phyloP scores from a whole-genome alignment of 1,140 invertebrate genomes.

The Bombus vancouverensis region DNA sequence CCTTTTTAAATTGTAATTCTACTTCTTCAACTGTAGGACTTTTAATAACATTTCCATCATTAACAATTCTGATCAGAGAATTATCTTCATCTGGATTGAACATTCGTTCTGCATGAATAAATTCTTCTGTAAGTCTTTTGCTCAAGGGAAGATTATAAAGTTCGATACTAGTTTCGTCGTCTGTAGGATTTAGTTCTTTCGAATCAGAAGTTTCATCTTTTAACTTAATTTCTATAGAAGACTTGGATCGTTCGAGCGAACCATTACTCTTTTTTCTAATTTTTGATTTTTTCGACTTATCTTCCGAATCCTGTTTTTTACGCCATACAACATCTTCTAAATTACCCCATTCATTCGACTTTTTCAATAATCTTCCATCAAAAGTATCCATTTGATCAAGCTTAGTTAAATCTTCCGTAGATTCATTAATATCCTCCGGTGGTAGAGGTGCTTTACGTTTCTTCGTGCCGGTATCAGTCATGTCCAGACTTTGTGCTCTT shows the following conservation, averaged over 20 bases:
- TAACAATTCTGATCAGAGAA: conserved; percentile 75
- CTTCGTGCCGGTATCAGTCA: conserved; percentile 88
- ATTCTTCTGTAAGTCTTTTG: conserved; percentile 73
- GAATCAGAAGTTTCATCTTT: conserved; percentile 56
- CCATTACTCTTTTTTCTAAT: conserved; percentile 71
- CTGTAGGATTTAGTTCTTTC: conserved; percentile 19
- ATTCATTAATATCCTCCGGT: conserved; percentile 84
- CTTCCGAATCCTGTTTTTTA: conserved; percentile 62
- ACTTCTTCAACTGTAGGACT: conserved; percentile 70
- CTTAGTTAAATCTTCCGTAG: conserved; percentile 84
- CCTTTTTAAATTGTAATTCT: conserved; percentile 73
- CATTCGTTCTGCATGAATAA: conserved; percentile 72
- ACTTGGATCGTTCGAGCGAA: conserved; percentile 73
- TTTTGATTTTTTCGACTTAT: conserved; percentile 29
- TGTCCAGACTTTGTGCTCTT: conserved; percentile 91
- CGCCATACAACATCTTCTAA: conserved; percentile 88
- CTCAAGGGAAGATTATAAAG: conserved; percentile 76
- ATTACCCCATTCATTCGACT: conserved; percentile 89
- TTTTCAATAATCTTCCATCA: conserved; percentile 87
- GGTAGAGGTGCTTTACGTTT: conserved; percentile 86
- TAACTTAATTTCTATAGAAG: conserved; percentile 73
- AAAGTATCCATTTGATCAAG: conserved; percentile 87
- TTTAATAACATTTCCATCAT: conserved; percentile 74
- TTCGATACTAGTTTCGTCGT: conserved; percentile 68
- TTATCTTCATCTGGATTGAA: conserved; percentile 77